Evolutionary conservation across 2,113 vertebrate genomes (phyloP), one percentile per base, ranked within the genome.

Genomic region (Hippocampus barbouri): DNA sequence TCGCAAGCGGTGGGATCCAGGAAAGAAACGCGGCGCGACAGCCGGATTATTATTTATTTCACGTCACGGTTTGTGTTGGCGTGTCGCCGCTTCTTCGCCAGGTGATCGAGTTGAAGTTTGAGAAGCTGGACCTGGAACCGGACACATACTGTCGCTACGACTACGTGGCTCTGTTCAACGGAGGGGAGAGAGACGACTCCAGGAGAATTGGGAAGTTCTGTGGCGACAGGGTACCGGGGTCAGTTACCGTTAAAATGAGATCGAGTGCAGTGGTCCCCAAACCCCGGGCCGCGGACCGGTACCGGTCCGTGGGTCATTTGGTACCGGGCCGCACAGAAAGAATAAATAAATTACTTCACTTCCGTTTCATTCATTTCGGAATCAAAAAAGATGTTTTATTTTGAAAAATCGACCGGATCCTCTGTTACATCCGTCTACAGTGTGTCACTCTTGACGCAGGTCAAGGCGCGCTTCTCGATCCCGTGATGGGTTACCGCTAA

Each of bases 101-200:
- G 95, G 92, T 95, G 69, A 94, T 97, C 23, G 90, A 93, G 53
- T 86, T 97, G 74, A 94, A 93, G 63, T 97, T 96, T 57, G 90
- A 91, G 61, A 97, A 97, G 89, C 89, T 97, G 79, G 94, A 95
- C 59, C 71, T 96, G 80, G 95, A 97, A 79, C 70, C 86, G 0
- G 95, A 97, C 79, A 92, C 75, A 0, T 96, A 96, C 86, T 97
- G 95, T 83, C 95, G 95, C 45, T 97, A 95, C 6, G 95, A 97
- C 83, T 96, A 96, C 0, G 93, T 97, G 78, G 94, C 94, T 0
- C 82, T 96, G 59, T 96, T 95, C 79, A 94, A 95, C 0, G 95
- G 95, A 0, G 93, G 94, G 0, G 84, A 93, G 73, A 91, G 41
- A 0, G 94, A 95, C 6, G 92, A 95, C 54, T 90, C 94, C 0